Evolutionary conservation across 2,888 invertebrate species (phyloP).

Genomic region (Azorinus chamasolen): DNA sequence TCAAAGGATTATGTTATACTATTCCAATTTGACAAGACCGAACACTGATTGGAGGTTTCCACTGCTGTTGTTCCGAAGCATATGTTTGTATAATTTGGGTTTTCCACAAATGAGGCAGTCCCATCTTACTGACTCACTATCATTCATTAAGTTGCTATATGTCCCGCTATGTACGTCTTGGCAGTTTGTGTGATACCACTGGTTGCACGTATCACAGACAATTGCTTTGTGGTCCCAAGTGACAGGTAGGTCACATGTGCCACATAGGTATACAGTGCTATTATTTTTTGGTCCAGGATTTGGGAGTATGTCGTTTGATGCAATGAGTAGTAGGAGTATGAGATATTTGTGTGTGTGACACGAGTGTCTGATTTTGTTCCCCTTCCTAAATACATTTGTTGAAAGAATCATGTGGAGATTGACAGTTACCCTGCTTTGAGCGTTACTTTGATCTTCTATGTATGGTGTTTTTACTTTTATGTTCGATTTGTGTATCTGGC

Average conservation of each 20-base stretch:
- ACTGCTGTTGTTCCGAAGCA: conserved; percentile 1
- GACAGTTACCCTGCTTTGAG: no score
- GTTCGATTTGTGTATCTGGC: no score
- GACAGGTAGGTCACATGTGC: conserved; percentile 7
- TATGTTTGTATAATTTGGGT: conserved; percentile 8
- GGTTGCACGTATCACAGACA: conserved; percentile 9
- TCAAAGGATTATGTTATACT: no score
- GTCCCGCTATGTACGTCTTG: conserved; percentile 2
- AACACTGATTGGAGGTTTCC: no score
- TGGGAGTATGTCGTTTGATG: conserved; percentile 3
- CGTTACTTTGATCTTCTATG: no score
- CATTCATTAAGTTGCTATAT: not conserved
- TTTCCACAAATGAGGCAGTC: conserved; percentile 10
- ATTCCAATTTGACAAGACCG: no score
- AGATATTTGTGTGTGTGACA: no score
- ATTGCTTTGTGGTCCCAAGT: conserved; percentile 10
- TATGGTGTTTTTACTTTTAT: no score
- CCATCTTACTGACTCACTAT: not conserved
- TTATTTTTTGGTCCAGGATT: conserved; percentile 21
- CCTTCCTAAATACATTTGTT: no score
- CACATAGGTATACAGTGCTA: conserved; percentile 17
- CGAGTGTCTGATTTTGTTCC: no score
- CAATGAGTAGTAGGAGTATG: no score
- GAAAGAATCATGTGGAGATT: no score
- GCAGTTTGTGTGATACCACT: conserved; percentile 2